These are phyloP conservation scores for Zonitis immaculata DNA, from an alignment of 2,888 invertebrate species.

Conservation along the genomic window DNA sequence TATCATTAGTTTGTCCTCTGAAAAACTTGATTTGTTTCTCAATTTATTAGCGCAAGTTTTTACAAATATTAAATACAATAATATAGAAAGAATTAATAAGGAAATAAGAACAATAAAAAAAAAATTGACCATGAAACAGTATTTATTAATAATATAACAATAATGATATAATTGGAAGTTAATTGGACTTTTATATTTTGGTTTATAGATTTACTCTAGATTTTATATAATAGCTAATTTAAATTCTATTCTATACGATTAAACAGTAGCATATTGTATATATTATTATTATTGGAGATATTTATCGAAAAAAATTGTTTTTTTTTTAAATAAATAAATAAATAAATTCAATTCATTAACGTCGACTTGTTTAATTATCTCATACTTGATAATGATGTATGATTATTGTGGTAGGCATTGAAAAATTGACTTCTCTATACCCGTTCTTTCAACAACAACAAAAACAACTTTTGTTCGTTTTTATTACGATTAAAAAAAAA, in stretches of 20 bases:
- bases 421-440: constrained; percentile 9
- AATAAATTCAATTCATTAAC: constrained; percentile 12
- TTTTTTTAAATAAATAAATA: too few relatives aligned
- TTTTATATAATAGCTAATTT: constrained; percentile 1
- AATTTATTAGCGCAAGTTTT: neutral
- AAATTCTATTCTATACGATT: constrained; percentile 6
- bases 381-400: constrained; percentile 10
- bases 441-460: constrained; percentile 6
- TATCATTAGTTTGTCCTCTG: constrained; percentile 29
- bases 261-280: constrained; percentile 9
- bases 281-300: constrained; percentile 6
- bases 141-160: too few relatives aligned
- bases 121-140: neutral
- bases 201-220: neutral
- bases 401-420: constrained; percentile 6
- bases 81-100: neutral
- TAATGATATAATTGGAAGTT: too few relatives aligned
- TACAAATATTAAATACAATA: neutral
- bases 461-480: neutral
- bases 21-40: constrained; percentile 25
- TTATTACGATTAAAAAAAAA: neutral
- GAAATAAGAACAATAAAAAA: too few relatives aligned
- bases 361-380: constrained; percentile 11
- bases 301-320: constrained; percentile 8
- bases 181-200: too few relatives aligned